Percentiles rank a stretch among this genome's conserved stretches.
Evolutionary conservation across 2,113 vertebrate species (phyloP).

Genomic region (Cyrtonyx montezumae): DNA sequence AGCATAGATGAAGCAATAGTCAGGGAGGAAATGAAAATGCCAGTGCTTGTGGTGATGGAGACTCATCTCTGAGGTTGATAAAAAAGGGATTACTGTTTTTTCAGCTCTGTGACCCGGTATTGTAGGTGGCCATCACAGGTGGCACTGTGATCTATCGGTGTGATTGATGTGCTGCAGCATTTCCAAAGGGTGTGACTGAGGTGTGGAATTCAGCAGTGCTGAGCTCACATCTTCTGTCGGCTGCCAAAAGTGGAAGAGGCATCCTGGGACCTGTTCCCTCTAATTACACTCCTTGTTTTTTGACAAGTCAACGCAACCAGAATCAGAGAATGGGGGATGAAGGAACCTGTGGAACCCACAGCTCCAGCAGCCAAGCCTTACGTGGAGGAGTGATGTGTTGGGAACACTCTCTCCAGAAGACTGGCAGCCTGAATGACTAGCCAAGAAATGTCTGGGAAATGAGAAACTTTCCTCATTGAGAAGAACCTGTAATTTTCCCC

Average conservation of each 20-base stretch:
- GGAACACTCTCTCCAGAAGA: background rate
- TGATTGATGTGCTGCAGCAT: background rate
- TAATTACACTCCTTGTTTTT: constrained; percentile 52
- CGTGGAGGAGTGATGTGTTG: background rate
- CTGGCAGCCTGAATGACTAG: background rate
- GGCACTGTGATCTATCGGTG: background rate
- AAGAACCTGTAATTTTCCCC: constrained; percentile 23
- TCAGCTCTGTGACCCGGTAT: background rate
- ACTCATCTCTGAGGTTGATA: background rate
- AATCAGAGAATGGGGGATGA: background rate
- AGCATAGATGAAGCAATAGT: background rate
- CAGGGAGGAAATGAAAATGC: background rate
- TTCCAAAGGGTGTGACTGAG: constrained; percentile 52
- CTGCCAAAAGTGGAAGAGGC: constrained; percentile 49
- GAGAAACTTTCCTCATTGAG: background rate
- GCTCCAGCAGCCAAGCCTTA: background rate
- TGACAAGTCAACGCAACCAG: constrained; percentile 42
- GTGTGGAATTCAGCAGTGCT: constrained; percentile 44
- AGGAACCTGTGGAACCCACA: background rate
- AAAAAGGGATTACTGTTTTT: background rate
- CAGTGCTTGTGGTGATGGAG: background rate
- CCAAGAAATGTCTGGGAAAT: background rate
- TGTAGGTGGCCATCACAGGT: background rate
- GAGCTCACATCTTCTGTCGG: constrained; percentile 51
- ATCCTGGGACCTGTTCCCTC: constrained; percentile 47